Conservation (phyloP, 2,888 invertebrate species). For the Neelides folsomi region DNA sequence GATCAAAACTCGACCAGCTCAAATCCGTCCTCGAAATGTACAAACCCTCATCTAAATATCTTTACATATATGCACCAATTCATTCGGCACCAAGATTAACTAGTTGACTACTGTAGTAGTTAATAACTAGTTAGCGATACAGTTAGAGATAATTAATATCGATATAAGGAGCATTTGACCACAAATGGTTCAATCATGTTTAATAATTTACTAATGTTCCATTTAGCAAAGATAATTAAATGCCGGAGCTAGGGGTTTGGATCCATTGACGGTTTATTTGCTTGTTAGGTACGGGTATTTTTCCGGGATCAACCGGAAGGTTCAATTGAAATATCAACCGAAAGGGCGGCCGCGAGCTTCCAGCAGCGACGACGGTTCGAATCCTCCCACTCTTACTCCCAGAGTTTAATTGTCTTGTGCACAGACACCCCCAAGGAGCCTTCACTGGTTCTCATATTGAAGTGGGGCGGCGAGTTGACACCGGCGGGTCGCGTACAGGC, state of each 20-base stretch:
- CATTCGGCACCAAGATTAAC: too few relatives aligned
- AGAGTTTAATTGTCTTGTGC: not conserved
- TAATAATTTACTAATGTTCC: not conserved
- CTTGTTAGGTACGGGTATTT: constrained; percentile 86
- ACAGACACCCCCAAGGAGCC: constrained; percentile 77
- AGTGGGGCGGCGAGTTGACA: constrained; percentile 99
- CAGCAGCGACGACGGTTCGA: constrained; percentile 84
- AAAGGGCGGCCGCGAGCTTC: constrained; percentile 81
- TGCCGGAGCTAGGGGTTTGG: not conserved
- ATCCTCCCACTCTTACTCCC: constrained; percentile 12
- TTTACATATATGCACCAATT: too few relatives aligned
- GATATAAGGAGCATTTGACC: too few relatives aligned
- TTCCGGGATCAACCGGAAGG: constrained; percentile 98
- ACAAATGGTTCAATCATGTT: too few relatives aligned
- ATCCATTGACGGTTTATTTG: not conserved
- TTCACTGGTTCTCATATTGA: constrained; percentile 86
- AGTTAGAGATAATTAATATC: too few relatives aligned
- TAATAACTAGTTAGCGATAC: too few relatives aligned
- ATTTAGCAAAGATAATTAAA: not conserved
- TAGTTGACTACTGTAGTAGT: too few relatives aligned
- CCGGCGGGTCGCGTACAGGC: constrained; percentile 96
- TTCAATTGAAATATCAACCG: constrained; percentile 98
- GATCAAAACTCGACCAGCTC: constrained; percentile 89
- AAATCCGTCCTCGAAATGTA: constrained; percentile 99
- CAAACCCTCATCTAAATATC: too few relatives aligned